Evolutionary conservation across 2,888 invertebrate genomes (phyloP).

Genomic region (Cephus nigrinus): DNA sequence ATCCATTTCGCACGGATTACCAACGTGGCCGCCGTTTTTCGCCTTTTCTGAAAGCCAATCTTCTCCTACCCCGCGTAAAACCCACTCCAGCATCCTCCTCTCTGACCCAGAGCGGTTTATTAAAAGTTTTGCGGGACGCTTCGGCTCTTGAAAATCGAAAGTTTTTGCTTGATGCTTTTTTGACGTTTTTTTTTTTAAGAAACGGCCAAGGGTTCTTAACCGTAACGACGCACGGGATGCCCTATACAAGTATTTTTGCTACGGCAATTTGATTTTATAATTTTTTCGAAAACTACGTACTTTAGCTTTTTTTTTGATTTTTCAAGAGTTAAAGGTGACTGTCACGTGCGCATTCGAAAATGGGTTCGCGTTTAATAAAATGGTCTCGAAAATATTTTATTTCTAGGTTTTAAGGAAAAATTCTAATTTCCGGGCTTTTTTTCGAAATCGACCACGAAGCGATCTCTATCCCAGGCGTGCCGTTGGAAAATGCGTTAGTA

Average conservation of each 20-base stretch:
- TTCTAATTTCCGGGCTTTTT: background rate
- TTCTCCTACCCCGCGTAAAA: background rate
- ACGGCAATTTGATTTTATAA: background rate
- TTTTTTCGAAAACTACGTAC: background rate
- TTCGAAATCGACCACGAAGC: background rate
- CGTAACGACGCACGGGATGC: background rate
- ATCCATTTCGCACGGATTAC: background rate
- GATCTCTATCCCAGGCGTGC: slow-evolving; percentile 12
- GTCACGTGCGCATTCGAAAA: background rate
- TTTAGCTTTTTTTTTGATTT: background rate
- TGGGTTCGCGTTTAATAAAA: background rate
- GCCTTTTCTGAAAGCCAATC: background rate
- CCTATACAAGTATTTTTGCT: background rate
- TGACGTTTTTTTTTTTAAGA: background rate
- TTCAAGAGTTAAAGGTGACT: background rate
- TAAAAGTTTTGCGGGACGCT: background rate
- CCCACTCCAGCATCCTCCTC: background rate
- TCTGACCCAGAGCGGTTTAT: background rate
- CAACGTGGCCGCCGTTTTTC: background rate
- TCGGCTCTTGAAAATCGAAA: background rate
- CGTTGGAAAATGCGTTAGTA: slow-evolving; percentile 44
- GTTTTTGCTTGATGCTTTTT: background rate
- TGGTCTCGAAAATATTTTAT: background rate
- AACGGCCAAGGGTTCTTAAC: background rate
- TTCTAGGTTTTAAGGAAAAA: background rate